These are phyloP conservation scores for Fistularia tabacaria DNA, from an alignment of 2,797 vertebrate species.

Conservation along the genomic window DNA sequence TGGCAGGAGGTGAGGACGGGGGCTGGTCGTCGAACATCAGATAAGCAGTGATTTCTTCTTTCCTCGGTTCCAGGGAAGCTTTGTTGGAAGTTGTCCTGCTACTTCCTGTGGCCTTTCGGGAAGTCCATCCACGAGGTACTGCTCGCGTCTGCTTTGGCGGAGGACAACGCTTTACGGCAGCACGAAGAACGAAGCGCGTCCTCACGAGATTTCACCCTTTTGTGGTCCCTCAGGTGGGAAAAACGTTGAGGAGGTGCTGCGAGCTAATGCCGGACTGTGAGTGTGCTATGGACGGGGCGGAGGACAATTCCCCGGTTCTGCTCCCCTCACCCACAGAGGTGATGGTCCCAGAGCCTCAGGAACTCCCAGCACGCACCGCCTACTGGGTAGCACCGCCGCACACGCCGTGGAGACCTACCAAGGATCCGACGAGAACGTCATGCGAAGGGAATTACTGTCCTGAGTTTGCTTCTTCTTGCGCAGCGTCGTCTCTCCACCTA, in stretches of 20 bases:
- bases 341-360: constrained; percentile 14
- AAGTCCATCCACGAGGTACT: constrained; percentile 75
- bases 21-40: background rate
- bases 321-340: constrained; percentile 50
- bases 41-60: background rate
- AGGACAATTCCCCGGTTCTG: constrained; percentile 55
- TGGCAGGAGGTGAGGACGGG: background rate
- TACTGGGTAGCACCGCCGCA: constrained; percentile 73
- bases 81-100: constrained; percentile 76
- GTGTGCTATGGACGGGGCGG: constrained; percentile 24
- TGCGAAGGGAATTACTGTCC: accelerated
- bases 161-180: too few species aligned
- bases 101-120: constrained; percentile 86
- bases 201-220: too few species aligned
- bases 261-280: constrained; percentile 51
- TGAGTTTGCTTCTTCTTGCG: background rate
- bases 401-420: background rate
- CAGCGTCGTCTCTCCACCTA: constrained; percentile 61
- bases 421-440: too few species aligned
- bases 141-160: too few species aligned
- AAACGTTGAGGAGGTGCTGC: constrained; percentile 51
- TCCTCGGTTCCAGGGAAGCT: constrained; percentile 66
- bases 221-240: constrained; percentile 49
- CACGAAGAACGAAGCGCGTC: too few species aligned
- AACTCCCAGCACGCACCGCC: background rate